phyloP scores from a whole-genome alignment of 1,140 invertebrate species.

The Ooceraea biroi region DNA sequence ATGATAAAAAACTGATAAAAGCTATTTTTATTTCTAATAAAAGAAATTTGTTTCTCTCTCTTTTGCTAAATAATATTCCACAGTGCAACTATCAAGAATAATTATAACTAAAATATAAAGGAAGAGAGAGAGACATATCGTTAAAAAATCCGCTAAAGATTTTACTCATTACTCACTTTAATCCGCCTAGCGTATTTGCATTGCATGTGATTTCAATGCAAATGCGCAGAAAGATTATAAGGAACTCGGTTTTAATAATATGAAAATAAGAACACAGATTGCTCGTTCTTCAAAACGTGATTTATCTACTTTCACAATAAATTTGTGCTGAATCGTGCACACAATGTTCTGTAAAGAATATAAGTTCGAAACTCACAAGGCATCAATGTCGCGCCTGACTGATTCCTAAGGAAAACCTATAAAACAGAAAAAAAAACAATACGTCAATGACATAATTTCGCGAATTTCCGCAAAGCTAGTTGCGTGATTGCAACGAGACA shows the following conservation, averaged over 20 bases:
- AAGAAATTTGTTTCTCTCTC: no score
- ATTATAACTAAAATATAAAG: no score
- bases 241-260: not conserved
- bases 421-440: not conserved
- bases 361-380: constrained; percentile 12
- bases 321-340: not conserved
- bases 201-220: not conserved
- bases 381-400: constrained; percentile 7
- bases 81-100: no score
- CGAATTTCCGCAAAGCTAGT: not conserved
- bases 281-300: not conserved
- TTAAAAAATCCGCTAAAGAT: not conserved
- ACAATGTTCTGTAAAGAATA: not conserved
- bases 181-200: not conserved
- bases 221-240: constrained; percentile 7
- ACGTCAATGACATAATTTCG: constrained; percentile 30
- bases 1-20: no score
- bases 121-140: no score
- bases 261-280: constrained; percentile 27
- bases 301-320: constrained; percentile 14
- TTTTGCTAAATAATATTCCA: no score
- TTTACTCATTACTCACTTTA: no score
- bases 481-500: not conserved
- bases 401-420: not conserved
- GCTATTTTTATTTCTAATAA: no score